Conservation (phyloP, 2,888 invertebrate genomes). For the Willowsia nigromaculata region DNA sequence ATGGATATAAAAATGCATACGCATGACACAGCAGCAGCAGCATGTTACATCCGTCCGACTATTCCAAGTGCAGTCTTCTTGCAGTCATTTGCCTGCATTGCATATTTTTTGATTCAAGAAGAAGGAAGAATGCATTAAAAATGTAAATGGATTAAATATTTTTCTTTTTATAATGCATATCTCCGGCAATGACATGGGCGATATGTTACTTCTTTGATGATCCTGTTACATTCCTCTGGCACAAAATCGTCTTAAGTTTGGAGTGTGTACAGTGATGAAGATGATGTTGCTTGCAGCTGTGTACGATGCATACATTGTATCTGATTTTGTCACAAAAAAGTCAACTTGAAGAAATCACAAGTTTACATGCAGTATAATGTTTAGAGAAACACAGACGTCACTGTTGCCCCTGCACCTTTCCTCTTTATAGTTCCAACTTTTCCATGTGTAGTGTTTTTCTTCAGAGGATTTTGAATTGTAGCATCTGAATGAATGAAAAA, state of each 20-base stretch:
- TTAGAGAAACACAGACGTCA: neutral
- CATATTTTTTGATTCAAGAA: neutral
- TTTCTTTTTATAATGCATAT: neutral
- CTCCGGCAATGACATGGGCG: constrained; percentile 5
- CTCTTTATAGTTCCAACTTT: neutral
- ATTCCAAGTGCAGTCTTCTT: neutral
- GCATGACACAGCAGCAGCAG: neutral
- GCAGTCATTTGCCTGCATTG: neutral
- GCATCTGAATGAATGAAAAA: neutral
- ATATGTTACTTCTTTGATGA: neutral
- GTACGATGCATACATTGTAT: neutral
- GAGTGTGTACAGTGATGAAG: neutral
- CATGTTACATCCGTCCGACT: neutral
- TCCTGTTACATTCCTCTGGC: neutral
- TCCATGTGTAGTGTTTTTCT: neutral
- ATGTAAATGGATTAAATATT: constrained; percentile 23
- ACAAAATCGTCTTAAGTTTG: neutral
- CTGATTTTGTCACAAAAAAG: neutral
- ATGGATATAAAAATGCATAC: neutral
- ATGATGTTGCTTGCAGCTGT: neutral
- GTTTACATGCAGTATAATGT: neutral
- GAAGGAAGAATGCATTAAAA: neutral
- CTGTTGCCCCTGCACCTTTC: neutral
- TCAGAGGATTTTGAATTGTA: too few relatives aligned
- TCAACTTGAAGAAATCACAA: neutral